These are phyloP conservation scores for Anarhynchus alexandrinus DNA, from an alignment of 2,113 vertebrate species.

Conservation along the genomic window DNA sequence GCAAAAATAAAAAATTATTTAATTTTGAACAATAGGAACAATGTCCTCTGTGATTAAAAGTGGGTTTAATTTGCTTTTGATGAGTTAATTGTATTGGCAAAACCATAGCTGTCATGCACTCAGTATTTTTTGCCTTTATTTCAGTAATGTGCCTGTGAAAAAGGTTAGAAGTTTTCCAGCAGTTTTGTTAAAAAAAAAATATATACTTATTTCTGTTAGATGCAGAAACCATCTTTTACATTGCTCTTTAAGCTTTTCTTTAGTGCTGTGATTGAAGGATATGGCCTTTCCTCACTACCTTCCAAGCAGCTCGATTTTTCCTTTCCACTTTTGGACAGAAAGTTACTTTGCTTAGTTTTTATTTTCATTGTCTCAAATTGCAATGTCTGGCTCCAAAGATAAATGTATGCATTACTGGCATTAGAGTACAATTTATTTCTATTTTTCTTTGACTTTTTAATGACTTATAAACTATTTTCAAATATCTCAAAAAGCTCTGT, in stretches of 20 bases:
- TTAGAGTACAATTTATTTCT: not conserved
- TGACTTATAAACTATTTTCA: not conserved
- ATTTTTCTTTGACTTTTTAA: not conserved
- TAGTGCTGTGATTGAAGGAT: not conserved
- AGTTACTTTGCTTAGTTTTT: not conserved
- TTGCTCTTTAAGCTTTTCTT: not conserved
- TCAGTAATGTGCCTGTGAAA: not conserved
- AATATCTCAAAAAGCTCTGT: not conserved
- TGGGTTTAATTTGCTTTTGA: not conserved
- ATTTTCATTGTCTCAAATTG: not conserved
- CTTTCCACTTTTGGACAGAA: not conserved
- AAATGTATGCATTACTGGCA: not conserved
- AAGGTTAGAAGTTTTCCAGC: not conserved
- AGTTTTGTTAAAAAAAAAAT: not conserved
- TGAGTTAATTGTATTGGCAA: not conserved
- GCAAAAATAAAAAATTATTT: not conserved
- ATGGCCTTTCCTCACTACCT: not conserved
- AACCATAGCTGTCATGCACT: not conserved
- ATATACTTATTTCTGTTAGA: not conserved
- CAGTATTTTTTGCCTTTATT: not conserved
- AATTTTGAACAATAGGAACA: not conserved
- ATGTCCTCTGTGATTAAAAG: not conserved
- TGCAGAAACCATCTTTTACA: not conserved
- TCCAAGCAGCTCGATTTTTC: not conserved
- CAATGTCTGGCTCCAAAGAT: not conserved